phyloP scores from a whole-genome alignment of 2,113 vertebrate genomes.

The Siniperca chuatsi region DNA sequence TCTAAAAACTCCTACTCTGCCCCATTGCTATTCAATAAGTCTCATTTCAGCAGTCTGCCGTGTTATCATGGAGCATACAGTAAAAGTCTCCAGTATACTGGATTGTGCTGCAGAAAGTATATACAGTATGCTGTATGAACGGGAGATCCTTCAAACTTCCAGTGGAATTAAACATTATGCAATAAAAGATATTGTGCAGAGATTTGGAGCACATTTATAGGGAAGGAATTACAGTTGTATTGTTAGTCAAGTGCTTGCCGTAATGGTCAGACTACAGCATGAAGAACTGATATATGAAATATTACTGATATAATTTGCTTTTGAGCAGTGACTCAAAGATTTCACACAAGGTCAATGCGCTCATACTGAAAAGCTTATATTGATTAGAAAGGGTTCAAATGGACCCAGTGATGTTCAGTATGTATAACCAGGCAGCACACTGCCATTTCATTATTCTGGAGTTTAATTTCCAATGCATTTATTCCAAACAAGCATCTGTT shows the following conservation, averaged over 20 bases:
- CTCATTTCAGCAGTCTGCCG: slow-evolving; percentile 57
- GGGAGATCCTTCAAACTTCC: slow-evolving; percentile 40
- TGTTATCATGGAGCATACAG: slow-evolving; percentile 55
- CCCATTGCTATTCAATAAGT: slow-evolving; percentile 70
- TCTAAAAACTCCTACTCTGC: slow-evolving; percentile 55
- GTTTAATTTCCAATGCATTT: slow-evolving; percentile 79
- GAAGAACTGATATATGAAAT: slow-evolving; percentile 46
- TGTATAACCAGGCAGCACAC: slow-evolving; percentile 59
- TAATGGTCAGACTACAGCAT: slow-evolving; percentile 18
- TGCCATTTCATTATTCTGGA: slow-evolving; percentile 66
- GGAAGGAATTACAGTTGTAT: slow-evolving; percentile 17
- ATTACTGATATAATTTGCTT: slow-evolving; percentile 52
- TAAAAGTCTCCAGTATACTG: slow-evolving; percentile 54
- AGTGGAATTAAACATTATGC: slow-evolving; percentile 39
- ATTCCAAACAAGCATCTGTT: slow-evolving; percentile 77
- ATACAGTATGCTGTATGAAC: slow-evolving; percentile 33
- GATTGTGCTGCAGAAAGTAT: slow-evolving; percentile 29
- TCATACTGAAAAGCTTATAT: slow-evolving; percentile 60
- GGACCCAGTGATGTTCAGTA: slow-evolving; percentile 57
- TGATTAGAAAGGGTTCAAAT: slow-evolving; percentile 63
- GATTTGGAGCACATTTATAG: slow-evolving; percentile 26
- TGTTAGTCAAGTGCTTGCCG: slow-evolving; percentile 22
- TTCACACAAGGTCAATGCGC: slow-evolving; percentile 31
- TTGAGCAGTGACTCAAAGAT: slow-evolving; percentile 37
- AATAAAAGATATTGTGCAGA: slow-evolving; percentile 30